These are phyloP conservation scores for Ditula angustiorana DNA, from an alignment of 2,888 invertebrate species.

Conservation along the genomic window DNA sequence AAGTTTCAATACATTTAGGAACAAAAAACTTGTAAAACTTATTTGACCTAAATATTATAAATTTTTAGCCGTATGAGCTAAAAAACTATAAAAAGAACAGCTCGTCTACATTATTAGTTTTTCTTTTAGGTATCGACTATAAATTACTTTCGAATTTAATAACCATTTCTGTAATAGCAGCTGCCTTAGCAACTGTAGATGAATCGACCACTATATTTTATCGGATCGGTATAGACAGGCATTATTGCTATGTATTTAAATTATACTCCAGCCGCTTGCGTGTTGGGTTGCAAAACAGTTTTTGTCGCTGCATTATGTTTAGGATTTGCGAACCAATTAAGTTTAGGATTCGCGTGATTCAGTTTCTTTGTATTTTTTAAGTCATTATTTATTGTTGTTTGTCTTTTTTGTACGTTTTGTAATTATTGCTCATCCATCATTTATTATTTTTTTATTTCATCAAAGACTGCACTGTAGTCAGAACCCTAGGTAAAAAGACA, in stretches of 20 bases:
- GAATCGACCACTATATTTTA: conserved; percentile 67
- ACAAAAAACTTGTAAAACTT: too few relatives aligned
- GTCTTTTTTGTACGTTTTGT: conserved; percentile 4
- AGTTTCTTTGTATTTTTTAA: conserved; percentile 58
- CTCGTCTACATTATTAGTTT: conserved; percentile 36
- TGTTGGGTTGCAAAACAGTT: conserved; percentile 73
- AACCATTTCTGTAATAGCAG: conserved; percentile 43
- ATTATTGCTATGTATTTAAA: conserved; percentile 75
- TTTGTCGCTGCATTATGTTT: conserved; percentile 71
- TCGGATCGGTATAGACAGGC: conserved; percentile 66
- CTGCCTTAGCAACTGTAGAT: conserved; percentile 57
- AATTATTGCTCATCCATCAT: neutral
- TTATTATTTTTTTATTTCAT: neutral
- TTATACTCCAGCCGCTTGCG: conserved; percentile 67
- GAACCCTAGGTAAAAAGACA: neutral
- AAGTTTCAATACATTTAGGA: too few relatives aligned
- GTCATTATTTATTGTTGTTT: conserved; percentile 24
- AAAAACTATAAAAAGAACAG: too few relatives aligned
- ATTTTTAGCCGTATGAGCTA: too few relatives aligned
- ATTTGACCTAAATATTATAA: too few relatives aligned
- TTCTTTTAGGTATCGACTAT: neutral
- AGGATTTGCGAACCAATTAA: conserved; percentile 69
- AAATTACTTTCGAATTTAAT: conserved; percentile 8
- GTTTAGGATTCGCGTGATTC: conserved; percentile 75
- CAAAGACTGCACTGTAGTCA: neutral